Evolutionary conservation across 2,113 vertebrate genomes (phyloP).

Genomic region (Tachycineta bicolor): DNA sequence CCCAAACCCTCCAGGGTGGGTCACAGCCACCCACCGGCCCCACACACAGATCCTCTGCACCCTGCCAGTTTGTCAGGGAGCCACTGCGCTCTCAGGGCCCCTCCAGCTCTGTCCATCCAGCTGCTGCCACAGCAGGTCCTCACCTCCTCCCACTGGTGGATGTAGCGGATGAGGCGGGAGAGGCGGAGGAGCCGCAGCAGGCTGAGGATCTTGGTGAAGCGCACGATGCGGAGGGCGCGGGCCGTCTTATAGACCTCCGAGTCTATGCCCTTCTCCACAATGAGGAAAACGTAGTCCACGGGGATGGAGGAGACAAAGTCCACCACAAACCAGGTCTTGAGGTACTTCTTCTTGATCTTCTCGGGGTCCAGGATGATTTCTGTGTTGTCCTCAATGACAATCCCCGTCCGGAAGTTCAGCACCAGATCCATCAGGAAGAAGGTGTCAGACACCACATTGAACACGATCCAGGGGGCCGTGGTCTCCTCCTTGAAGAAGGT

Average conservation of each 20-base stretch:
- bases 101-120: not conserved
- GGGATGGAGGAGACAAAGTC: conserved; percentile 98
- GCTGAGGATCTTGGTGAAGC: conserved; percentile 98
- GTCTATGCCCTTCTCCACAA: conserved; percentile 97
- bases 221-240: conserved; percentile 91
- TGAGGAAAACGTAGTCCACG: conserved; percentile 99
- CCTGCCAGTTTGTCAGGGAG: not conserved
- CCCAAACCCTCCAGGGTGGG: not conserved
- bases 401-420: conserved; percentile 97
- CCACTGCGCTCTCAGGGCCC: fast-evolving
- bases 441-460: conserved; percentile 97
- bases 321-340: conserved; percentile 97
- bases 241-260: conserved; percentile 98
- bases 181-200: conserved; percentile 94
- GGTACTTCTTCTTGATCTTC: conserved; percentile 94
- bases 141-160: conserved; percentile 99
- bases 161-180: conserved; percentile 96
- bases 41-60: not conserved
- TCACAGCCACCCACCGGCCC: not conserved
- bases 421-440: conserved; percentile 98
- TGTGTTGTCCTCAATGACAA: conserved; percentile 97
- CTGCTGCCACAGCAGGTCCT: not conserved
- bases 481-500: conserved; percentile 99
- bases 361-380: conserved; percentile 96
- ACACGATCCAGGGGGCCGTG: conserved; percentile 95